Evolutionary conservation across 1,140 invertebrate species (phyloP), one percentile per base, ranked within the genome.

Genomic region (Luehdorfia chinensis): DNA sequence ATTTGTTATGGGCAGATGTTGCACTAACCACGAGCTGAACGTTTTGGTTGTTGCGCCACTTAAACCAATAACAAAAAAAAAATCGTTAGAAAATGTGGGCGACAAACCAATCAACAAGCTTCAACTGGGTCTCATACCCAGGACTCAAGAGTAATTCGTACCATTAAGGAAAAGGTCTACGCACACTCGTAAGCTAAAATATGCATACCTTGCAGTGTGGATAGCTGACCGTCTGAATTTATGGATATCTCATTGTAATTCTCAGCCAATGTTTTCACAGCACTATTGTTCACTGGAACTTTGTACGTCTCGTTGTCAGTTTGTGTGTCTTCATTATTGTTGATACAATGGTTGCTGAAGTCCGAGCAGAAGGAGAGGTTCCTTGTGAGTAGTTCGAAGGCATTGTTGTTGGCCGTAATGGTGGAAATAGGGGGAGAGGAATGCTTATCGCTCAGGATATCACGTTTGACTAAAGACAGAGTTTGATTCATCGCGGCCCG

Each of bases 211-310:
- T 87, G 87, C 31, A 84, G 49, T 30, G 84, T 86, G 27, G 80
- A 78, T 4, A 87, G 61, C 55, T 86, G 80, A 18, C 78, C 84
- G 12, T 81, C 77, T n/a, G 79, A 64, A 44, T 87, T 78, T 18
- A 84, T 84, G 25, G 79, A 76, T 61, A 87, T 87, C 57, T 88
- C 84, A 55, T 83, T 87, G 47, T 87, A 88, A 59, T 87, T 87
- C 43, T 87, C 87, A 0, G 71, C 59, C 12, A 80, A 47, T 0
- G 66, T 57, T 2, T 70, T 54, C 8, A 87, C 79, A 7, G 87
- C 77, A 27, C 72, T 78, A 52, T 89, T 89, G 49, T 87, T 89
- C 1, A 72, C 87, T 0, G 89, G 89, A 12, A 90, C 87, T 66
- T 90, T 89, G 48, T 90, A 90, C 8, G 88, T 85, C 15, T 88